Evolutionary conservation across 2,113 vertebrate genomes (phyloP).

Genomic region (Heterocephalus glaber): DNA sequence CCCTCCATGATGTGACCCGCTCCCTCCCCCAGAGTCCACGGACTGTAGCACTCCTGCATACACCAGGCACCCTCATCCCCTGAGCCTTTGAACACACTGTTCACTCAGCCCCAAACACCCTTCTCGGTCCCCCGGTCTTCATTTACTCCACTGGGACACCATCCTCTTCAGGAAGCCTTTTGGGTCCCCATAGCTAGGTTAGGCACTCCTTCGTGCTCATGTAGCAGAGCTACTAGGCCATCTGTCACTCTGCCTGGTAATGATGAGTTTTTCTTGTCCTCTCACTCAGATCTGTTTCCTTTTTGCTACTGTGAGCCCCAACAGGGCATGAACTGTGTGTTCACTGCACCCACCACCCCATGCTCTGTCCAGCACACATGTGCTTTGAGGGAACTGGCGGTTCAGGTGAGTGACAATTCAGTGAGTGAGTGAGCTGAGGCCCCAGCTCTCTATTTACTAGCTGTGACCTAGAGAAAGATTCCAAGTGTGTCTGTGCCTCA

Average conservation of each 20-base stretch:
- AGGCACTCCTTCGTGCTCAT: background rate
- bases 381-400: background rate
- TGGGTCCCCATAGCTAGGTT: background rate
- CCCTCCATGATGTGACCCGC: background rate
- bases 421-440: background rate
- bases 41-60: background rate
- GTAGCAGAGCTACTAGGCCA: background rate
- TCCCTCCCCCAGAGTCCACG: background rate
- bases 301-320: background rate
- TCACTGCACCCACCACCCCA: background rate
- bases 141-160: background rate
- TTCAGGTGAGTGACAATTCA: background rate
- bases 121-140: background rate
- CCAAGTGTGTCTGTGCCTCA: background rate
- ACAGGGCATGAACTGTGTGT: background rate
- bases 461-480: conserved; percentile 2
- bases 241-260: background rate
- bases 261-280: background rate
- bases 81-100: background rate
- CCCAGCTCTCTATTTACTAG: background rate
- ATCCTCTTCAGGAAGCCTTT: background rate
- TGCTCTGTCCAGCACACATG: background rate
- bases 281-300: background rate
- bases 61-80: background rate
- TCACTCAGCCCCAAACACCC: background rate